Evolutionary conservation across 2,797 vertebrate species (phyloP).

Genomic region (Dipus sagitta): DNA sequence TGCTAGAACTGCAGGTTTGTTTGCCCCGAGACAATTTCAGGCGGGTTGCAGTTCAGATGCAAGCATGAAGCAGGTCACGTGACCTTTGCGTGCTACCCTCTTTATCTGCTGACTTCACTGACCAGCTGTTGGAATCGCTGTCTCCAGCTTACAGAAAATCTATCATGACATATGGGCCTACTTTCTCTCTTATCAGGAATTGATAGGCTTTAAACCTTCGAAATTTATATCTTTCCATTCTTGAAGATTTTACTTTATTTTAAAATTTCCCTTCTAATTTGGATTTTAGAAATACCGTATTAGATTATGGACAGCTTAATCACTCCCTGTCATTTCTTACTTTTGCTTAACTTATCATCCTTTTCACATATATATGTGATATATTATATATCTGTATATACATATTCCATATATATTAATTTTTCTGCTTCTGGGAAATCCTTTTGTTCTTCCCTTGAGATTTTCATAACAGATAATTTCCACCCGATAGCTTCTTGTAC

Average conservation of each 20-base stretch:
- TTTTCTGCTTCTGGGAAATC: not conserved
- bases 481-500: not conserved
- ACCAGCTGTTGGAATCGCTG: not conserved
- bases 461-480: not conserved
- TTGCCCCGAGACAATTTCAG: not conserved
- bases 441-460: not conserved
- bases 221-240: not conserved
- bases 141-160: not conserved
- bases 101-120: not conserved
- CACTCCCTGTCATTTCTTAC: not conserved
- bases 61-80: not conserved
- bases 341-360: not conserved
- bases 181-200: not conserved
- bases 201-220: not conserved
- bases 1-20: not conserved
- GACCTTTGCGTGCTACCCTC: not conserved
- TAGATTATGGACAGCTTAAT: not conserved
- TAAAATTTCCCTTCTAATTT: not conserved
- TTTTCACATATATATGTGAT: not conserved
- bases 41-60: constrained; percentile 8
- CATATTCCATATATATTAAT: too few species aligned
- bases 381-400: too few species aligned
- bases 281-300: not conserved
- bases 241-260: not conserved
- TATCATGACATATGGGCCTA: not conserved